Percentiles rank a stretch among this genome's conserved stretches.
phyloP scores from a whole-genome alignment of 2,113 vertebrate species.

The Carettochelys insculpta region DNA sequence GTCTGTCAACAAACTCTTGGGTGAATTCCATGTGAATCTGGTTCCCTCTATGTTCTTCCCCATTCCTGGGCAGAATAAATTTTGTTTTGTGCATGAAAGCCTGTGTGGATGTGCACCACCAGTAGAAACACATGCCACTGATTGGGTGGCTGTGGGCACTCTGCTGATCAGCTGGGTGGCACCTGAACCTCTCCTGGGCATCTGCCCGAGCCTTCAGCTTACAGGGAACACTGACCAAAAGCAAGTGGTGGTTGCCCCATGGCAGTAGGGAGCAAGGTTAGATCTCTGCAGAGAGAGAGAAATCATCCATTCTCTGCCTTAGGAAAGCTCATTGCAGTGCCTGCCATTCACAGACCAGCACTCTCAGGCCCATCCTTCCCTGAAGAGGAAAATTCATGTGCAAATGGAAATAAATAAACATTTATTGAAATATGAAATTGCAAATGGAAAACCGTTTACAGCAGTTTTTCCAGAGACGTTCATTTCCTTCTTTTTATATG shows the following conservation, averaged over 20 bases:
- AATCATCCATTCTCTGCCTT: neutral
- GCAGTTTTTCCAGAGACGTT: slow-evolving; percentile 67
- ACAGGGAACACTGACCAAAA: too few species aligned
- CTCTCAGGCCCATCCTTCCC: slow-evolving; percentile 23
- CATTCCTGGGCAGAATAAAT: too few species aligned
- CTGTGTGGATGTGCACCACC: too few species aligned
- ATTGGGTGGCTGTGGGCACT: too few species aligned
- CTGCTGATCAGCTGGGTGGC: too few species aligned
- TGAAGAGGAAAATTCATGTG: slow-evolving; percentile 50
- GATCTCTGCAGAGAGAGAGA: neutral
- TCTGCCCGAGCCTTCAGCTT: too few species aligned
- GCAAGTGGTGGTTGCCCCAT: neutral
- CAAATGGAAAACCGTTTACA: slow-evolving; percentile 68
- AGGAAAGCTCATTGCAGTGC: neutral
- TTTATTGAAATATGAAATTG: slow-evolving; percentile 76
- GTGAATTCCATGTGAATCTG: too few species aligned
- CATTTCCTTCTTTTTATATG: slow-evolving; percentile 71
- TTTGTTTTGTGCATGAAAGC: too few species aligned
- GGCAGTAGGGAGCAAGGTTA: neutral
- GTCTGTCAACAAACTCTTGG: too few species aligned
- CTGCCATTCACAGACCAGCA: neutral
- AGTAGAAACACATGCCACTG: too few species aligned
- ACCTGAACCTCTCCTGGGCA: too few species aligned
- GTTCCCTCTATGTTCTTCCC: too few species aligned
- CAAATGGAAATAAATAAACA: slow-evolving; percentile 77